Conservation (phyloP, 1,140 invertebrate genomes). For the Heliconius himera region DNA sequence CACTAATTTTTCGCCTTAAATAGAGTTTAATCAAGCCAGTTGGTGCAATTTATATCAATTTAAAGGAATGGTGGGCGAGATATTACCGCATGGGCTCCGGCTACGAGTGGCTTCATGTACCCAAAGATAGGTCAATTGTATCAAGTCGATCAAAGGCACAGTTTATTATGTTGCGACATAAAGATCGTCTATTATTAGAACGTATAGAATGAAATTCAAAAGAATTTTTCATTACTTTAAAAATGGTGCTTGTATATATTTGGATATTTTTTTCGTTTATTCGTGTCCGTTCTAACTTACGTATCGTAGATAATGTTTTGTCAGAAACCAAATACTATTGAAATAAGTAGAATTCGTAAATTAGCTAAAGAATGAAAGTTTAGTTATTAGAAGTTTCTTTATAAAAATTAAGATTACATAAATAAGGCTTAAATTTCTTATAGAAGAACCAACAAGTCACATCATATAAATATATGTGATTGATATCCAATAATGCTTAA, state of each 20-base stretch:
- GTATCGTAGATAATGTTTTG: neutral
- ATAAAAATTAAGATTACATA: too few species aligned
- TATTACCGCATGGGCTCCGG: slow-evolving; percentile 43
- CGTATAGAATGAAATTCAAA: neutral
- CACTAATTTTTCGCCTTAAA: slow-evolving; percentile 46
- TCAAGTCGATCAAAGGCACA: slow-evolving; percentile 23
- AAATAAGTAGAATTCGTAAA: too few species aligned
- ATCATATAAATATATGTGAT: too few species aligned
- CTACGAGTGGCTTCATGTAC: slow-evolving; percentile 45
- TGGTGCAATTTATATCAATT: slow-evolving; percentile 65
- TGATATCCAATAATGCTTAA: neutral
- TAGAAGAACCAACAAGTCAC: neutral
- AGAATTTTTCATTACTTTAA: neutral
- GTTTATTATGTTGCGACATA: neutral
- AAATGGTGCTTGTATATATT: neutral
- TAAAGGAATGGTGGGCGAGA: slow-evolving; percentile 51
- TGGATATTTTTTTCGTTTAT: neutral
- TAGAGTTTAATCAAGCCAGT: slow-evolving; percentile 64
- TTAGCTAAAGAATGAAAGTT: too few species aligned
- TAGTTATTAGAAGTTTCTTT: too few species aligned
- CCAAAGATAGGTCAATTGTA: slow-evolving; percentile 52
- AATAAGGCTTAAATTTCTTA: neutral
- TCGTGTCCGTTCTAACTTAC: neutral
- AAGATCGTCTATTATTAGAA: slow-evolving; percentile 16
- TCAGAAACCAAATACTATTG: neutral